These are phyloP conservation scores for Drosophila bipectinata DNA, from an alignment of 1,140 invertebrate species.

Conservation along the genomic window DNA sequence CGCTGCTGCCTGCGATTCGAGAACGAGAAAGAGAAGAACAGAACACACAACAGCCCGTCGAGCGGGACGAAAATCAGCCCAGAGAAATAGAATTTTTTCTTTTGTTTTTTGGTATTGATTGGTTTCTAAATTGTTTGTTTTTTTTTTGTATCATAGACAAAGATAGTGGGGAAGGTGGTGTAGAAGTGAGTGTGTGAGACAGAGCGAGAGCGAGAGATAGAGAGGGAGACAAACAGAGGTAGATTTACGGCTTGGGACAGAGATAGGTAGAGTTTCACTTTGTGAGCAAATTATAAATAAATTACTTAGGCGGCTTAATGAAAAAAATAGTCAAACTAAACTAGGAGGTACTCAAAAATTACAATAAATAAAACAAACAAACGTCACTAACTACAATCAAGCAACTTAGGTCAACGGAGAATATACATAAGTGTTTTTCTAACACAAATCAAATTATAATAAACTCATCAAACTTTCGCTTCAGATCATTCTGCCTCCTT, in stretches of 20 bases:
- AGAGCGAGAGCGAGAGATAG: slow-evolving; percentile 34
- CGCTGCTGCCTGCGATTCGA: slow-evolving; percentile 75
- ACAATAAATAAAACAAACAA: slow-evolving; percentile 51
- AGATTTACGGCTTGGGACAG: slow-evolving; percentile 49
- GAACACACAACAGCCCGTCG: slow-evolving; percentile 82
- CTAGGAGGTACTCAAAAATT: slow-evolving; percentile 44
- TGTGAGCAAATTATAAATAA: slow-evolving; percentile 58
- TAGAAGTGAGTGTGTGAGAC: slow-evolving; percentile 46
- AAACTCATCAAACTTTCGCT: slow-evolving; percentile 12
- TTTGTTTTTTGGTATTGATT: slow-evolving; percentile 46
- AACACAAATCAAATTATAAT: slow-evolving; percentile 1
- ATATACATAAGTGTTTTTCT: slow-evolving; percentile 27
- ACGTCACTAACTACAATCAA: slow-evolving; percentile 67
- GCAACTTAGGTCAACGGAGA: slow-evolving; percentile 64
- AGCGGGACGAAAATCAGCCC: slow-evolving; percentile 84
- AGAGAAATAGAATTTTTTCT: slow-evolving; percentile 76
- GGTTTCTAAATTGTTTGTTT: slow-evolving; percentile 40
- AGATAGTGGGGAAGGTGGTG: slow-evolving; percentile 34
- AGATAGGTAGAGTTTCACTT: slow-evolving; percentile 43
- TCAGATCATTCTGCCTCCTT: slow-evolving; percentile 29
- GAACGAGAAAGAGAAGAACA: slow-evolving; percentile 84
- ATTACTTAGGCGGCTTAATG: slow-evolving; percentile 51
- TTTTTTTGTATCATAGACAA: slow-evolving; percentile 63
- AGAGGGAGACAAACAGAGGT: slow-evolving; percentile 26
- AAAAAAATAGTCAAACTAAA: slow-evolving; percentile 65